Conservation (phyloP, 35 echinoderm and acorn worm species). For the Stichopus chloronotus region DNA sequence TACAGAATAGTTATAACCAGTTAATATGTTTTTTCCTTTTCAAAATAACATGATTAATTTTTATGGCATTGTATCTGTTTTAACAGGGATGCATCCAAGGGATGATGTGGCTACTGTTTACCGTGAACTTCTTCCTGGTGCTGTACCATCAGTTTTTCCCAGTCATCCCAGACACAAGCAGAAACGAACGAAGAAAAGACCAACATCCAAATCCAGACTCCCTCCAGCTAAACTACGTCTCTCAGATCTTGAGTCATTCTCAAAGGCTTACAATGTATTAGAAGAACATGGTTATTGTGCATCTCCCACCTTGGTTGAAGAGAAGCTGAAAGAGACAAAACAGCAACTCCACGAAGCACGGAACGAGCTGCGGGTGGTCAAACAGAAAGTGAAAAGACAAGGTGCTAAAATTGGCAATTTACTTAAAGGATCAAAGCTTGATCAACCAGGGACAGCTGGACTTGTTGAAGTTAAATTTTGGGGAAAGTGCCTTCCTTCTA, state of each 20-base stretch:
- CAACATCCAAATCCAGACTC: constrained; percentile 46
- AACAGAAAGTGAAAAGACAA: constrained; percentile 74
- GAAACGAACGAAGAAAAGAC: constrained; percentile 51
- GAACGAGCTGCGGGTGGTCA: constrained; percentile 57
- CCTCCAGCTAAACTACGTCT: neutral
- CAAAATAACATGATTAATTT: constrained; percentile 32
- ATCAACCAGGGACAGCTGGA: constrained; percentile 56
- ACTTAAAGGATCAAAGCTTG: constrained; percentile 59
- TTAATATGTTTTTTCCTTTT: neutral
- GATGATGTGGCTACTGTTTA: constrained; percentile 13
- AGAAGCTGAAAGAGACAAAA: constrained; percentile 53
- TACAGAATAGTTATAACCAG: constrained; percentile 32
- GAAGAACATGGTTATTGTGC: constrained; percentile 41
- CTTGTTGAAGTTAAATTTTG: constrained; percentile 60
- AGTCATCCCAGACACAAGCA: constrained; percentile 47
- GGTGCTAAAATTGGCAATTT: constrained; percentile 53
- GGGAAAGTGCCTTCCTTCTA: constrained; percentile 45
- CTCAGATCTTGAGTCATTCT: neutral
- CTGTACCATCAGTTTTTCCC: constrained; percentile 57
- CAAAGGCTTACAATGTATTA: neutral
- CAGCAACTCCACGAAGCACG: constrained; percentile 55
- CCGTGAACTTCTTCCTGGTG: constrained; percentile 3
- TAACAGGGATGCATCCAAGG: constrained; percentile 53
- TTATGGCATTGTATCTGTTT: constrained; percentile 22
- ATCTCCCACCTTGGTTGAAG: constrained; percentile 14